Evolutionary conservation across 2,797 vertebrate species (phyloP).

Genomic region (Trachurus trachurus): DNA sequence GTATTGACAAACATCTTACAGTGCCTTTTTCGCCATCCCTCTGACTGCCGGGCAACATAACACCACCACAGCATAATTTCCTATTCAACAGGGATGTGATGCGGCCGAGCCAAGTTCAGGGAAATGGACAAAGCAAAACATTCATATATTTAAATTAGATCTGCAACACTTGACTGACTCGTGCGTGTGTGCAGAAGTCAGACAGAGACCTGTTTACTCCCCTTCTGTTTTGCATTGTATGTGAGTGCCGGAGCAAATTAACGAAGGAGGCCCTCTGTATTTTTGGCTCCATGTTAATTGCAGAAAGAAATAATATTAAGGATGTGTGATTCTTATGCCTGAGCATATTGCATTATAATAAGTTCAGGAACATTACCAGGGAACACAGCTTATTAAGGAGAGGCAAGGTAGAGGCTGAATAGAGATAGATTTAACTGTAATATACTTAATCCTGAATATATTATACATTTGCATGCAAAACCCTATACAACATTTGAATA

Average conservation of each 20-base stretch:
- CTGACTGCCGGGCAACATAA: constrained; percentile 51
- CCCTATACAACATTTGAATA: constrained; percentile 86
- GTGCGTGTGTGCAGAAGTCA: constrained; percentile 56
- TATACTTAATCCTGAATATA: constrained; percentile 89
- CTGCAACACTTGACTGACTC: constrained; percentile 88
- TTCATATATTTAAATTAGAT: constrained; percentile 91
- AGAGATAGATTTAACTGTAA: constrained; percentile 85
- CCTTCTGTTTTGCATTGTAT: constrained; percentile 78
- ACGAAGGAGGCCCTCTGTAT: constrained; percentile 80
- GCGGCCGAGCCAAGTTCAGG: constrained; percentile 65
- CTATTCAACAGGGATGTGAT: constrained; percentile 51
- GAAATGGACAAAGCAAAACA: constrained; percentile 86
- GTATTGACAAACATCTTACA: constrained; percentile 78
- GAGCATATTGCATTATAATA: constrained; percentile 88
- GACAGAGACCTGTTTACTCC: constrained; percentile 82
- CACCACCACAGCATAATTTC: constrained; percentile 63
- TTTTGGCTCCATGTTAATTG: constrained; percentile 86
- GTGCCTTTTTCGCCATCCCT: constrained; percentile 24
- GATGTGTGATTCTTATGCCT: constrained; percentile 81
- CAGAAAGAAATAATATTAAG: constrained; percentile 85
- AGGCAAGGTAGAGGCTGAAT: constrained; percentile 81
- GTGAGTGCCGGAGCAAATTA: constrained; percentile 85
- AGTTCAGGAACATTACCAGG: constrained; percentile 85
- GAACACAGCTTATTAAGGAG: constrained; percentile 87
- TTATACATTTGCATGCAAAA: constrained; percentile 86